Evolutionary conservation across 2,888 invertebrate species (phyloP).

Genomic region (Cryptocheilus praepositus): DNA sequence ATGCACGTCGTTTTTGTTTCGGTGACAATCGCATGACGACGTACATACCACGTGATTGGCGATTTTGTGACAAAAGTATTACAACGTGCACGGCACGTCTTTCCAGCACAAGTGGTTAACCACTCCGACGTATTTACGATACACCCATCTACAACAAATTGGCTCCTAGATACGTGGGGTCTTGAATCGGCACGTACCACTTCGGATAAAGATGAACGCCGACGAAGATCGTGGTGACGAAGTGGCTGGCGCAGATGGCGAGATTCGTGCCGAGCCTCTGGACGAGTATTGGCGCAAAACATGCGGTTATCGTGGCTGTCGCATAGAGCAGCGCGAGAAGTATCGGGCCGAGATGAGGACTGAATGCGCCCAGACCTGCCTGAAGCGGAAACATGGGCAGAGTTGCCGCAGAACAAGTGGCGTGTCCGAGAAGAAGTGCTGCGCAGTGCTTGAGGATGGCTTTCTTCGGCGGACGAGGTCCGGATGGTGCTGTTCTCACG

Average conservation of each 20-base stretch:
- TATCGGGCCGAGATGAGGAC: slow-evolving; percentile 75
- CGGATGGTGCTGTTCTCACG: slow-evolving; percentile 67
- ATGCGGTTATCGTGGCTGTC: slow-evolving; percentile 63
- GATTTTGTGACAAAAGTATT: no score
- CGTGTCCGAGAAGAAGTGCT: slow-evolving; percentile 77
- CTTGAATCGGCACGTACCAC: slow-evolving; percentile 37
- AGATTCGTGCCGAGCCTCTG: slow-evolving; percentile 77
- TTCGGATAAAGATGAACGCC: slow-evolving; percentile 68
- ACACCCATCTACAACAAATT: no score
- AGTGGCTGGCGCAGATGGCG: slow-evolving; percentile 70
- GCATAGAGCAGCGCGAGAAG: slow-evolving; percentile 69
- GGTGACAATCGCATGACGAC: no score
- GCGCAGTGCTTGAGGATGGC: slow-evolving; percentile 71
- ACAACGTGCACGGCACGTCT: no score
- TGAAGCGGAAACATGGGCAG: slow-evolving; percentile 79
- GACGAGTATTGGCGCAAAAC: slow-evolving; percentile 76
- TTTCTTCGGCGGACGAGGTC: slow-evolving; percentile 67
- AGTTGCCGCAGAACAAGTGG: slow-evolving; percentile 81
- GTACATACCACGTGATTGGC: no score
- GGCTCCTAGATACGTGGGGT: no score
- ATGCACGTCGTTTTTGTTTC: no score
- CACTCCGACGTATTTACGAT: no score
- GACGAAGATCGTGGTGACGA: slow-evolving; percentile 67
- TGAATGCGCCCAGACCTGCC: slow-evolving; percentile 73
- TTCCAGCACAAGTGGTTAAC: no score